A percentile compares a stretch with the other conserved stretches of the same genome.
phyloP scores from a whole-genome alignment of 2,888 invertebrate species.

The Drosophila melanosoma region DNA sequence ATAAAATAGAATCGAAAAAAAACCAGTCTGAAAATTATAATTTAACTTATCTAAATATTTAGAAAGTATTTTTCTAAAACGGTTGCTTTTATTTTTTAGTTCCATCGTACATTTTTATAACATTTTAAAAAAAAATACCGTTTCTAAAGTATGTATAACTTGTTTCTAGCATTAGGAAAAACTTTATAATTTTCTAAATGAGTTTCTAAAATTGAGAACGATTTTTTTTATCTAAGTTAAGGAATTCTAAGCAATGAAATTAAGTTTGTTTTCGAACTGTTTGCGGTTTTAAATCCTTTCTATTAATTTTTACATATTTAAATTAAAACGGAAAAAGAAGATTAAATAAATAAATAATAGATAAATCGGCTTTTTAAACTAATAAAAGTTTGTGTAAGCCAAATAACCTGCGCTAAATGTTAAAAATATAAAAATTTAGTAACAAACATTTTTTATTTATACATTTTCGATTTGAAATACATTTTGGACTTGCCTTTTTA shows the following conservation, averaged over 20 bases:
- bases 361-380: too few relatives aligned
- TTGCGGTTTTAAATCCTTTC: too few relatives aligned
- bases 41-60: background rate
- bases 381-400: background rate
- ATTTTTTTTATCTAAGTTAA: too few relatives aligned
- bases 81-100: background rate
- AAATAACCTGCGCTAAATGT: background rate
- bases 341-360: background rate
- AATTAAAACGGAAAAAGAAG: background rate
- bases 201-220: too few relatives aligned
- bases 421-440: background rate
- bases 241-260: too few relatives aligned
- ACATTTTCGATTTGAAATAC: background rate
- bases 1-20: background rate
- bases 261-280: too few relatives aligned
- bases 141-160: background rate
- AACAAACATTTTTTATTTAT: background rate
- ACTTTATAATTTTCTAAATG: too few relatives aligned
- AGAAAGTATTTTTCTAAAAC: background rate
- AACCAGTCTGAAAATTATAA: background rate
- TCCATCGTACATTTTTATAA: background rate
- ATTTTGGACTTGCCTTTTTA: too few relatives aligned
- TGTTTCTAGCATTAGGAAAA: too few relatives aligned
- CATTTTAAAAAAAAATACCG: background rate
- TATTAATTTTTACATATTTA: too few relatives aligned